Base-by-base conservation (phyloP, 2,113 vertebrate species). In the Pangasianodon hypophthalmus region DNA sequence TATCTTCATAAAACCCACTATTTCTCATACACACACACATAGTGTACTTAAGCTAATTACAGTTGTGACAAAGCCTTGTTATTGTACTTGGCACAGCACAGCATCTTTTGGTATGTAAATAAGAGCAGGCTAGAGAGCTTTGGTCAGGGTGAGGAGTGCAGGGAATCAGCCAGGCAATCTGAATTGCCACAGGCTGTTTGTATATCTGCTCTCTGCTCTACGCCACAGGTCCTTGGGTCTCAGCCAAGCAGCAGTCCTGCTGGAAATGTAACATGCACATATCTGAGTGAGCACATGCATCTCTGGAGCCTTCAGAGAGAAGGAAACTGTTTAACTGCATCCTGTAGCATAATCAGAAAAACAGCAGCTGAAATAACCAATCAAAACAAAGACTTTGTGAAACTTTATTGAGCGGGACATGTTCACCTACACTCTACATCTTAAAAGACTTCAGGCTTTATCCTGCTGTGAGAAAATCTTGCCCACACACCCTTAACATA, bases 161-260 rank as follows among this genome's bases (percentile, higher is more conserved):
- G 84, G 67, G 75, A 77, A 90, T 93, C 90, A 50, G 91, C 88
- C 89, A 90, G 90, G 84, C 90, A 85, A 87, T 91, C 89, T 85
- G 85, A 90, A 93, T 89, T 88, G 93, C 93, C 92, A 91, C 91
- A 60, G 94, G 94, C 94, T 94, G 93, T 94, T 95, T 93, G 91
- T 92, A 92, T 93, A 92, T 94, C 94, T 82, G 80, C 83, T 88
- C 75, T 67, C 71, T 93, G 92, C 93, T 89, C 92, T 90, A 89
- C 88, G 67, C 91, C 85, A 92, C 85, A 90, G 87, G 92, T 87
- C 88, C 86, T 85, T 87, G 93, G 87, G 89, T 87, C 50, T 50
- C 86, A 84, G 91, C 91, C 88, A 92, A 92, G 89, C 84, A 83
- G 87, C 86, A 88, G 87, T 90, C 50, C 87, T 64, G 69, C 60